Evolutionary conservation across 2,797 vertebrate species (phyloP), one percentile per base, ranked within the genome.

Genomic region (Poeciliopsis presidionis): DNA sequence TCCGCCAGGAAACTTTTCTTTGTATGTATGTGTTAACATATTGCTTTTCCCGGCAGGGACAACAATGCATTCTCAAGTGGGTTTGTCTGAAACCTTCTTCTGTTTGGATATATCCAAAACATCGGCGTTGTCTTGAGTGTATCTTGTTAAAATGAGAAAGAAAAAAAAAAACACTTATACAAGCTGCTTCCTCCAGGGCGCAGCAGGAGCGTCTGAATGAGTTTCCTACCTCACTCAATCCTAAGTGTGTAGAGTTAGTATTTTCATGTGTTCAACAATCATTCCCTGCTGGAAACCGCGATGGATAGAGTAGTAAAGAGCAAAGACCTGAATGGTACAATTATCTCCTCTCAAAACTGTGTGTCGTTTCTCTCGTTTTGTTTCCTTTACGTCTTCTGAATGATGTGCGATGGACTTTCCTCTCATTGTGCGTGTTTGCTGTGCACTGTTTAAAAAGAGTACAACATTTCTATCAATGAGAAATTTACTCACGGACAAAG

Each of bases 401-500:
- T 43, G 39, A 69, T n/a, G 3, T 12, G 8, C 1, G 22, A 13
- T 0, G 1, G 63, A 36, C 16, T 61, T 36, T 22, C 18, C 5
- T 67, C 9, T 41, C 11, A 41, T 12, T 11, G 36, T 69, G 65
- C 22, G 5, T 13, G 25, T 25, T 69, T 67, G 11, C 20, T 25
- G 33, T 43, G 13, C 65, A 25, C 1, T n/a, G 20, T 67, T 43
- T 14, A 43, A 43, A 43, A 67, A n/a, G 20, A 67, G 25, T 11
- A 67, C 11, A 5, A 5, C 3, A 36, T n/a, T 36, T 12, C 25
- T 36, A 36, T 51, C 30, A 51, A 41, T 39, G 18, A 39, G 79
- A 76, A 53, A 41, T 47, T 72, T 78, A 9, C 30, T 57, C 18
- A 18, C 20, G 14, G 18, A 74, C 12, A 59, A 72, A 7, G 80